Conservation (phyloP, 2,797 vertebrate species). For the Spatula clypeata region DNA sequence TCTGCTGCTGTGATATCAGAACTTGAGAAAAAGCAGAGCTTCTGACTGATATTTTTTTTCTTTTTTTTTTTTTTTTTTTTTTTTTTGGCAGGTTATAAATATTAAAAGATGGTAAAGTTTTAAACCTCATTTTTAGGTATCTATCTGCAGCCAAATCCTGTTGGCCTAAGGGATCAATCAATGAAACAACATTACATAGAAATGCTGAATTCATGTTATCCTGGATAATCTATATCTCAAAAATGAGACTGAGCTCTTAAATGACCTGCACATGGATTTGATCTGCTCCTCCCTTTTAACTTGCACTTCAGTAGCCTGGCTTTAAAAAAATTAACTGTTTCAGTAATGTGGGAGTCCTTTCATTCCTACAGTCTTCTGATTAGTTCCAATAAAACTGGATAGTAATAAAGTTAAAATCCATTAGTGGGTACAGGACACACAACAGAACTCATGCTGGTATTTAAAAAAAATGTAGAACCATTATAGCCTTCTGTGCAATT, state of each 20-base stretch:
- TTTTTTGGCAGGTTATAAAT: slow-evolving; percentile 75
- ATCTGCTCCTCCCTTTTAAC: slow-evolving; percentile 78
- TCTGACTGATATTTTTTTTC: slow-evolving; percentile 70
- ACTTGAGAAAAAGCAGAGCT: slow-evolving; percentile 64
- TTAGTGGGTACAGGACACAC: slow-evolving; percentile 72
- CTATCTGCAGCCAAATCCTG: slow-evolving; percentile 61
- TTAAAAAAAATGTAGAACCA: not conserved
- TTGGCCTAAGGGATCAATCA: slow-evolving; percentile 81
- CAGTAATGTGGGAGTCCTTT: slow-evolving; percentile 73
- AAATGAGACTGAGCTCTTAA: slow-evolving; percentile 81
- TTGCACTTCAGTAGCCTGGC: slow-evolving; percentile 75
- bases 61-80: slow-evolving; percentile 48
- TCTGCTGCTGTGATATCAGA: slow-evolving; percentile 39
- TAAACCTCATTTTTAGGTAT: slow-evolving; percentile 81
- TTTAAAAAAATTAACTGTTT: slow-evolving; percentile 83
- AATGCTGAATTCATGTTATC: slow-evolving; percentile 84
- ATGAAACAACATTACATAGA: slow-evolving; percentile 82
- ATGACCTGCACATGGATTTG: slow-evolving; percentile 78
- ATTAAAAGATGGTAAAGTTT: slow-evolving; percentile 79
- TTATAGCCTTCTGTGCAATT: not conserved
- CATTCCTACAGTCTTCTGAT: slow-evolving; percentile 71
- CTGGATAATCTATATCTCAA: slow-evolving; percentile 84
- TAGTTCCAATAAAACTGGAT: slow-evolving; percentile 78
- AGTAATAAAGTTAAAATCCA: slow-evolving; percentile 78
- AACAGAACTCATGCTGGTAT: slow-evolving; percentile 46